These are phyloP conservation scores for Dicyrtoma fusca DNA, from an alignment of 2,888 invertebrate genomes.

Conservation along the genomic window DNA sequence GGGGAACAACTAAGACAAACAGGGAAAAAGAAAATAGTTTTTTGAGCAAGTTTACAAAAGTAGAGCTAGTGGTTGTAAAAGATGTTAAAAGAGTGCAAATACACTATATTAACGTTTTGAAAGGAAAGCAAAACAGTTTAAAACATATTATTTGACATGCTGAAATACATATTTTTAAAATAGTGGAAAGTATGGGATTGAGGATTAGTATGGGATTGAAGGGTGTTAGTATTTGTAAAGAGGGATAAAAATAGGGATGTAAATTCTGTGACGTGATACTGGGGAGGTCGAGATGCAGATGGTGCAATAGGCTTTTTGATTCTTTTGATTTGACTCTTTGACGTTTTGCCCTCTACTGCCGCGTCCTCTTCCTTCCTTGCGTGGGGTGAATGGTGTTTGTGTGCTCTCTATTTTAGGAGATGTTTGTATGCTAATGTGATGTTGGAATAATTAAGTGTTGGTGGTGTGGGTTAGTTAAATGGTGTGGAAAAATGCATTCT, in stretches of 20 bases:
- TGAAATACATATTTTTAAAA: too few species aligned
- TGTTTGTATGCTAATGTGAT: background rate
- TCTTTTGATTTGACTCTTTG: background rate
- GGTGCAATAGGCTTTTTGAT: background rate
- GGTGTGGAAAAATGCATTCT: slow-evolving; percentile 33
- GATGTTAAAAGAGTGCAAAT: background rate
- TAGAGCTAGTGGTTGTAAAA: background rate
- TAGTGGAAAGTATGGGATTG: too few species aligned
- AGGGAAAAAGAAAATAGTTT: background rate
- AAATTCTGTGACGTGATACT: too few species aligned
- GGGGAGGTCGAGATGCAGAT: too few species aligned
- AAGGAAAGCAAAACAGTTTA: too few species aligned
- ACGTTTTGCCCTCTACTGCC: background rate
- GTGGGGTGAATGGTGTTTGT: slow-evolving; percentile 22
- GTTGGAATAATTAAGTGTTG: slow-evolving; percentile 10
- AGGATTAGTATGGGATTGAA: too few species aligned
- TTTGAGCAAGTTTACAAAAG: background rate
- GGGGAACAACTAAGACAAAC: too few species aligned
- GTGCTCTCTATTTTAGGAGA: background rate
- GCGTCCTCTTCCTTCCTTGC: background rate
- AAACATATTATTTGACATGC: too few species aligned
- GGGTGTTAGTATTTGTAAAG: too few species aligned
- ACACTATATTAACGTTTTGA: too few species aligned
- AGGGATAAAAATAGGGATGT: too few species aligned
- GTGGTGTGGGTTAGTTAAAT: slow-evolving; percentile 16